phyloP scores from a whole-genome alignment of 2,113 vertebrate species.

The Oncorhynchus kisutch region DNA sequence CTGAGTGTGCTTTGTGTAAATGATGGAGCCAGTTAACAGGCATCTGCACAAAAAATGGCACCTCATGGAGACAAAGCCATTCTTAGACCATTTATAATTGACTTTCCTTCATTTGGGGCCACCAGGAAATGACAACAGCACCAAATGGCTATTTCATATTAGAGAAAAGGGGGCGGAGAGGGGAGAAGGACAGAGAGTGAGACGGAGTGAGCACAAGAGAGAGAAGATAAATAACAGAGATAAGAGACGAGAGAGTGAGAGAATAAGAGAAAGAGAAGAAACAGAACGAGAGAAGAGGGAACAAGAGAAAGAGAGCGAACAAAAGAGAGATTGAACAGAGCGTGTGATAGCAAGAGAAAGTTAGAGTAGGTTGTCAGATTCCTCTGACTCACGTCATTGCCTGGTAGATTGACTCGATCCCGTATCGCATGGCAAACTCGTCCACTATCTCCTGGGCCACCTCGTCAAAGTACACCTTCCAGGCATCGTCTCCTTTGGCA shows the following conservation, averaged over 20 bases:
- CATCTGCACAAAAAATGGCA: constrained; percentile 27
- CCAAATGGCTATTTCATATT: constrained; percentile 18
- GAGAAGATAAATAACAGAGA: neutral
- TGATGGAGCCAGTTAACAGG: constrained; percentile 40
- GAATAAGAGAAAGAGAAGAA: neutral
- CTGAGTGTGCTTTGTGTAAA: constrained; percentile 30
- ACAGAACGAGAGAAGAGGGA: neutral
- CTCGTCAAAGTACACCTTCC: constrained; percentile 98
- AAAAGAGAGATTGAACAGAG: neutral
- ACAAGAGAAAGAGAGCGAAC: neutral
- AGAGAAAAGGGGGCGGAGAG: neutral
- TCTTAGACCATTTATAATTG: constrained; percentile 18
- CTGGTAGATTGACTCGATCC: constrained; percentile 97
- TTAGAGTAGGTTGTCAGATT: too few species aligned
- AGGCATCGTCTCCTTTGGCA: constrained; percentile 90
- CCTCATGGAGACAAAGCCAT: constrained; percentile 33
- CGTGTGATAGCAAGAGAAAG: neutral
- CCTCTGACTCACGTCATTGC: constrained; percentile 92
- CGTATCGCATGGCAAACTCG: constrained; percentile 98
- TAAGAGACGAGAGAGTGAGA: neutral
- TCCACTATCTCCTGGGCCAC: constrained; percentile 95
- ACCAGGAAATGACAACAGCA: neutral
- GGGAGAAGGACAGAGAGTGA: neutral
- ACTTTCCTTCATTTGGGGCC: constrained; percentile 34
- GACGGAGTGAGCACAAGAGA: neutral